These are phyloP conservation scores for Scaptomyza flava DNA, from an alignment of 2,888 invertebrate genomes.

Conservation along the genomic window DNA sequence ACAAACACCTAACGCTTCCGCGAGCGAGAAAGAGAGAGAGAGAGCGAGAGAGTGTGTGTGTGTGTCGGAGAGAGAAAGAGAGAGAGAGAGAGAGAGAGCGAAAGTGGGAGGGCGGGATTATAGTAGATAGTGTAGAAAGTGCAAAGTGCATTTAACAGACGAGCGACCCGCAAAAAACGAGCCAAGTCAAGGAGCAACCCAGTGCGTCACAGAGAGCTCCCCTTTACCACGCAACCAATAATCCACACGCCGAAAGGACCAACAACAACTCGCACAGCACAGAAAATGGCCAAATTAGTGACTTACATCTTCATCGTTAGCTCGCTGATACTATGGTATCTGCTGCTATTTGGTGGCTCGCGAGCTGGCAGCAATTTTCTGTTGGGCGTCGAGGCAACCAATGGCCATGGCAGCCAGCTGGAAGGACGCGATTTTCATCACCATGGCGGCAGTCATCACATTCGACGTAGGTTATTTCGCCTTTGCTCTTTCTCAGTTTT, in stretches of 20 bases:
- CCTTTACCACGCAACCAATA: not conserved
- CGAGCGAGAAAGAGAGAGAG: not conserved
- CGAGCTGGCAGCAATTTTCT: slow-evolving; percentile 39
- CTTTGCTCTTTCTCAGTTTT: not conserved
- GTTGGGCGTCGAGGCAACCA: slow-evolving; percentile 71
- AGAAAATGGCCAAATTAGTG: slow-evolving; percentile 81
- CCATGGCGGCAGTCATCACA: slow-evolving; percentile 82
- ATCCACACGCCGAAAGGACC: not conserved
- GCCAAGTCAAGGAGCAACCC: slow-evolving; percentile 6
- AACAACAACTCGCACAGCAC: not conserved
- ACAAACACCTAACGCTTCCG: slow-evolving; percentile 21
- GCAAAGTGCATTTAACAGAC: slow-evolving; percentile 55
- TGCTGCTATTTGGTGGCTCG: slow-evolving; percentile 72
- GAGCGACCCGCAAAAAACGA: slow-evolving; percentile 17
- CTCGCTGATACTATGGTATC: slow-evolving; percentile 79
- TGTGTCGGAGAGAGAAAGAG: not conserved
- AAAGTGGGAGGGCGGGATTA: slow-evolving; percentile 6
- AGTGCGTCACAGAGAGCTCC: not conserved
- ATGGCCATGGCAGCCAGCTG: slow-evolving; percentile 79
- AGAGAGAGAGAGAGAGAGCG: not conserved
- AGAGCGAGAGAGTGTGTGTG: slow-evolving; percentile 4
- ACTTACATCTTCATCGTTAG: slow-evolving; percentile 77
- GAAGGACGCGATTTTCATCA: slow-evolving; percentile 82
- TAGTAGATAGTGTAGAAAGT: slow-evolving; percentile 41
- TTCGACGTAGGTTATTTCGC: slow-evolving; percentile 73